A percentile compares a stretch with the other conserved stretches of the same genome.
These are phyloP conservation scores for Notospermus geniculatus DNA, from an alignment of 1,140 invertebrate species.

Conservation along the genomic window DNA sequence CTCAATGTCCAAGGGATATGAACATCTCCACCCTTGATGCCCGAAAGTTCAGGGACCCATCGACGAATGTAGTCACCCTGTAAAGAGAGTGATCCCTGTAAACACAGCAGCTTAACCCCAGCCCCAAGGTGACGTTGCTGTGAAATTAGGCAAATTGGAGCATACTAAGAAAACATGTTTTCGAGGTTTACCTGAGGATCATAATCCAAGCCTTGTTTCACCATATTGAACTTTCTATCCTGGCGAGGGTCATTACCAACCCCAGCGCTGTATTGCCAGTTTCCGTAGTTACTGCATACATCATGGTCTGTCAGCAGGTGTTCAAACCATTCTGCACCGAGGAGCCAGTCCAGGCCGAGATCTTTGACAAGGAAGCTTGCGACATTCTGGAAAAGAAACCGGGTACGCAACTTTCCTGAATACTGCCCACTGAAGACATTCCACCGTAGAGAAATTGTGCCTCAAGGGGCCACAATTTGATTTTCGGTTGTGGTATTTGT, in stretches of 20 bases:
- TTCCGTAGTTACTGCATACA: constrained; percentile 59
- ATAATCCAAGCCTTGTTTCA: constrained; percentile 57
- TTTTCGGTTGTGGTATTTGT: no score
- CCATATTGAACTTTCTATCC: constrained; percentile 57
- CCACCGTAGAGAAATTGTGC: no score
- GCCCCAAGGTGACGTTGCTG: background rate
- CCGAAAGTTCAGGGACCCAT: constrained; percentile 42
- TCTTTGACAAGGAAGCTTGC: constrained; percentile 58
- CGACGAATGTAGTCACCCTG: constrained; percentile 43
- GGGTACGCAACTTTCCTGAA: background rate
- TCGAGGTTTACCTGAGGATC: constrained; percentile 42
- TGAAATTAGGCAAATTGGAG: background rate
- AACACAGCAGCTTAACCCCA: no score
- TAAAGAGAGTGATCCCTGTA: background rate
- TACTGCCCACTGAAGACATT: no score
- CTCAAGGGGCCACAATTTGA: no score
- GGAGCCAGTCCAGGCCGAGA: constrained; percentile 55
- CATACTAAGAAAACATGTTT: background rate
- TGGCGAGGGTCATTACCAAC: constrained; percentile 57
- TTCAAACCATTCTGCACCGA: constrained; percentile 59
- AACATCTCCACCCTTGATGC: constrained; percentile 33
- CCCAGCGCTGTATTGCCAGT: constrained; percentile 58
- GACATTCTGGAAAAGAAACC: constrained; percentile 44
- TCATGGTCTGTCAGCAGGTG: constrained; percentile 56
- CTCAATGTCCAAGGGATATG: constrained; percentile 42